These are phyloP conservation scores for Drosophila rhopaloa DNA, from an alignment of 1,140 invertebrate species.

Conservation along the genomic window DNA sequence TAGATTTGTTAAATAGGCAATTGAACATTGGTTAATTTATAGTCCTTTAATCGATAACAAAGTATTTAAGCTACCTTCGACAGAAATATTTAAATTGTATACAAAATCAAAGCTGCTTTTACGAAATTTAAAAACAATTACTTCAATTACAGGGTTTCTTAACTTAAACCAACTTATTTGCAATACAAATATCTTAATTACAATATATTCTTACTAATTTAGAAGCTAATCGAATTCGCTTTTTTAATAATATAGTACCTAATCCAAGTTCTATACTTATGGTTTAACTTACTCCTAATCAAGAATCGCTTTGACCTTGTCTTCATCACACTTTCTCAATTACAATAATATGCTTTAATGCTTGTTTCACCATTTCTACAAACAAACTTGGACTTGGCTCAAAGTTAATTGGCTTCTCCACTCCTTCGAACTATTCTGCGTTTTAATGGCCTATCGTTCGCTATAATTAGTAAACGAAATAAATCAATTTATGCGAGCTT, in stretches of 20 bases:
- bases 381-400: conserved; percentile 23
- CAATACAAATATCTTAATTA: too few species aligned
- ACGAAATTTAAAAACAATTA: too few species aligned
- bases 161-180: not conserved
- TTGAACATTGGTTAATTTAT: not conserved
- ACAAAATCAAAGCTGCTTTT: too few species aligned
- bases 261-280: not conserved
- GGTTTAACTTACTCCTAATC: conserved; percentile 15
- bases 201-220: too few species aligned
- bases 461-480: conserved; percentile 61
- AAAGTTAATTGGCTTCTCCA: conserved; percentile 38
- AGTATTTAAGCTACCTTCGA: too few species aligned
- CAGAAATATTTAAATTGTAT: too few species aligned
- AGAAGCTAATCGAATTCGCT: not conserved
- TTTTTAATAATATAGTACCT: not conserved
- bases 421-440: conserved; percentile 1
- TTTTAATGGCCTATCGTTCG: conserved; percentile 56
- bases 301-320: conserved; percentile 11
- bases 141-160: too few species aligned
- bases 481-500: conserved; percentile 41
- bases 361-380: conserved; percentile 52
- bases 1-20: conserved; percentile 6
- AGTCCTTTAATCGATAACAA: not conserved
- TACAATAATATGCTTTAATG: conserved; percentile 63
- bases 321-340: conserved; percentile 28